phyloP scores from a whole-genome alignment of 2,797 vertebrate species.

The Pyrrhura leucotis region DNA sequence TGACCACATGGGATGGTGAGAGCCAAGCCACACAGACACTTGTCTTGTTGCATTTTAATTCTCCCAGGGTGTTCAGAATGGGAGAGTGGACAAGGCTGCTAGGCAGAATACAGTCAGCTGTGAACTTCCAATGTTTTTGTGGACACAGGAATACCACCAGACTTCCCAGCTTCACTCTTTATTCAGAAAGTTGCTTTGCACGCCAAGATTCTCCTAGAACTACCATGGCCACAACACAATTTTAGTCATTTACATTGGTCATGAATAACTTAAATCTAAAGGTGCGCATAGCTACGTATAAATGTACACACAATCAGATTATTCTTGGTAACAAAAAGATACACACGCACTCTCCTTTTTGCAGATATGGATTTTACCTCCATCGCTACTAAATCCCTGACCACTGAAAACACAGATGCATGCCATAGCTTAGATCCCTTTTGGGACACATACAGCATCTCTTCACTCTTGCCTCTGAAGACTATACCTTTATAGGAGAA shows the following conservation, averaged over 20 bases:
- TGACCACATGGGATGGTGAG: fast-evolving
- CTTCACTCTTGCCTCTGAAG: neutral
- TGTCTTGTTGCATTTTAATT: neutral
- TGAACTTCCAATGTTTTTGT: neutral
- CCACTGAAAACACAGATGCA: neutral
- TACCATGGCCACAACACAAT: fast-evolving
- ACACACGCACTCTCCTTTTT: neutral
- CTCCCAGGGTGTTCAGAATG: neutral
- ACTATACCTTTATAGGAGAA: fast-evolving
- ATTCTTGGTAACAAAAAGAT: neutral
- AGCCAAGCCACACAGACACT: neutral
- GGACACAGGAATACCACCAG: neutral
- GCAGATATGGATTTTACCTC: neutral
- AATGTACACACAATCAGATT: fast-evolving
- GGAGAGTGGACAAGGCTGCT: neutral
- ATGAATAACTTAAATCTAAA: neutral
- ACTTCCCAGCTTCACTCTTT: neutral
- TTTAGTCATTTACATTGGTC: neutral
- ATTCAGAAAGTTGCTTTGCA: neutral
- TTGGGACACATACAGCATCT: neutral
- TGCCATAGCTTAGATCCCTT: neutral
- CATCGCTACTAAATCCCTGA: neutral
- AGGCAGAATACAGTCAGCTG: neutral
- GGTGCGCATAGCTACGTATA: fast-evolving
- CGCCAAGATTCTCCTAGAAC: neutral